These are phyloP conservation scores for Periplaneta americana DNA, from an alignment of 1,140 invertebrate genomes.

Conservation along the genomic window DNA sequence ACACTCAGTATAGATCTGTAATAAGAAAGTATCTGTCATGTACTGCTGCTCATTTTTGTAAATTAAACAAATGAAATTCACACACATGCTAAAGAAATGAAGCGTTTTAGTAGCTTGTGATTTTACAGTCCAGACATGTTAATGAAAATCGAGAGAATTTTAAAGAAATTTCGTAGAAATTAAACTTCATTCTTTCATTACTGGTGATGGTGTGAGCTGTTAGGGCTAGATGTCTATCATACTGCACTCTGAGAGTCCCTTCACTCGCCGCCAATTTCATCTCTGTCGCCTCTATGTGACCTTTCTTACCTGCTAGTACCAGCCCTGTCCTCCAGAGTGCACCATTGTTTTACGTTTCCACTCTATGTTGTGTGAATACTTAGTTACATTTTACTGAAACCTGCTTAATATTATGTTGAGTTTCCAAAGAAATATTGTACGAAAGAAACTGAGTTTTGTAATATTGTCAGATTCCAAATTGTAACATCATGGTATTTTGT, in stretches of 20 bases:
- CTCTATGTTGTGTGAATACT: background rate
- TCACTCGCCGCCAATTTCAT: background rate
- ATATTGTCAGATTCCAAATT: background rate
- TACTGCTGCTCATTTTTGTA: no score
- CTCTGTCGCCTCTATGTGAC: background rate
- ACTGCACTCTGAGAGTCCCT: background rate
- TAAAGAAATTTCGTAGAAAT: no score
- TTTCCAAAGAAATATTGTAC: background rate
- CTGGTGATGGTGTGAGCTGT: background rate
- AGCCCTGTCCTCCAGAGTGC: background rate
- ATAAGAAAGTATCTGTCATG: no score
- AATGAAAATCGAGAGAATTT: no score
- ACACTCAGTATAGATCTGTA: no score
- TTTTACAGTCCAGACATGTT: no score
- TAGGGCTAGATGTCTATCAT: background rate
- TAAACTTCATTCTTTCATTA: background rate
- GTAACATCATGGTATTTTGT: slow-evolving; percentile 16
- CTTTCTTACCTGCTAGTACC: background rate
- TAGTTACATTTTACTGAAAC: background rate
- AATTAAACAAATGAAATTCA: no score
- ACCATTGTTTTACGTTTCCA: background rate
- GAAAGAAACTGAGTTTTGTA: background rate
- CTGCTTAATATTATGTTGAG: background rate
- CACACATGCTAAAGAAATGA: no score
- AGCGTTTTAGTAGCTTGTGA: no score